Percentiles rank a stretch among this genome's conserved stretches.
phyloP scores from a whole-genome alignment of 2,113 vertebrate species.

The Hydropotes inermis region DNA sequence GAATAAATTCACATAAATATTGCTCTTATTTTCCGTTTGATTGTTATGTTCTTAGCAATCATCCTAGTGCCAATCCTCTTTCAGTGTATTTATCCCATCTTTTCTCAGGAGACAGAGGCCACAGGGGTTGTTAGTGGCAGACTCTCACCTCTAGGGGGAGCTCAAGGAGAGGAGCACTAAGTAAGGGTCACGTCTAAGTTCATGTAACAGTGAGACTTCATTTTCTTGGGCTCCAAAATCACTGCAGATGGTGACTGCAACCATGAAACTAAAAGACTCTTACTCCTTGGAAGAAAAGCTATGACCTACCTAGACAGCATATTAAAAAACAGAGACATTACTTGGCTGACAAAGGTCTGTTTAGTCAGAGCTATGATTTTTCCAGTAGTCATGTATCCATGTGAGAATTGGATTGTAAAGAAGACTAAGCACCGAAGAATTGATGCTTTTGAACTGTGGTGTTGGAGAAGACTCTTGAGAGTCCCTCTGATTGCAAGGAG shows the following conservation, averaged over 20 bases:
- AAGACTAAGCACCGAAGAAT: rapidly evolving
- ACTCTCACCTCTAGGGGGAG: slow-evolving; percentile 44
- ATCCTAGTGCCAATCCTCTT: background rate
- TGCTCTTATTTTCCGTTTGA: background rate
- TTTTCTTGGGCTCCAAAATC: background rate
- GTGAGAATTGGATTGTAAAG: background rate
- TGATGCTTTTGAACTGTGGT: background rate
- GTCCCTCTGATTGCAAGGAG: background rate
- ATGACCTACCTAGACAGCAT: background rate
- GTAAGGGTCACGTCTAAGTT: background rate
- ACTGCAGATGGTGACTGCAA: background rate
- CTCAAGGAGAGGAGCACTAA: slow-evolving; percentile 19
- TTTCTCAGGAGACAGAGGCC: background rate
- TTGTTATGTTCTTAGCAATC: background rate
- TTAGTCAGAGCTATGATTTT: background rate
- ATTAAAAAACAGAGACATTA: background rate
- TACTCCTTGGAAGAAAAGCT: background rate
- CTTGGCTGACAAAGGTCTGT: background rate
- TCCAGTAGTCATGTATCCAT: background rate
- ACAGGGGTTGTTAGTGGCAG: background rate
- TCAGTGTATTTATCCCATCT: rapidly evolving
- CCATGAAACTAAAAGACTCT: background rate
- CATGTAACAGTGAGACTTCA: background rate
- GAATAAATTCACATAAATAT: background rate
- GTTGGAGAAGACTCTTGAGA: background rate